Evolutionary conservation across 2,888 invertebrate genomes (phyloP), one percentile per base, ranked within the genome.

Genomic region (Chloroclystis v-ata): DNA sequence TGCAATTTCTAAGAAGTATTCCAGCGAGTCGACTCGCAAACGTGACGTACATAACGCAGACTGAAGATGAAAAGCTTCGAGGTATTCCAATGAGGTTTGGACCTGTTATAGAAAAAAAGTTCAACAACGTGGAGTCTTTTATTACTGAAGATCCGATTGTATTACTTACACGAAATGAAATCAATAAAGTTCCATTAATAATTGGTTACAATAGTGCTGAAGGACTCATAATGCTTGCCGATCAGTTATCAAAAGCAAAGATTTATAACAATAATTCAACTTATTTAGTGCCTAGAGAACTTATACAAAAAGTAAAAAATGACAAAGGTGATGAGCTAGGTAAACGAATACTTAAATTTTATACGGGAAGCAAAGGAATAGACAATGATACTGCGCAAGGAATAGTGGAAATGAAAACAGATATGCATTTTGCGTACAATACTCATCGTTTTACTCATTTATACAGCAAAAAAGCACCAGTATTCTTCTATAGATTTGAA

Each of bases 141-240:
- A 47, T 82, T 11, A 59, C 63, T 2, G 63, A 76, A 41, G 56
- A 73, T 24, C 72, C 78, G 1, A 48, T 69, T 2, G 54, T 73
- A 26, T 43, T 67, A 14, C 24, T 82, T 1, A 47, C 69, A 45
- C 54, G 67, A 3, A 70, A 68, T 1, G 66, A 69, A 46, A 43
- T 71, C 0, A 67, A 60, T 32, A 65, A 67, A 47, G 70, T 82
- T 0, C 78, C 82, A 1, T 26, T 78, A 0, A 60, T 82, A 55
- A 52, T 67, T 0, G 82, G 82, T 4, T 79, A 76, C 53, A 81
- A 69, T 56, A 68, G 73, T 0, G 69, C 65, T 4, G 82, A 82
- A 62, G 79, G 78, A 0, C 35, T 81, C 2, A n/a, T 75, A 1
- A 51, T 70, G 37, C 37, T 71, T 1, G 52, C 59, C 6, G 20